Base-by-base conservation (phyloP, 1,140 invertebrate species). In the Listronotus bonariensis region DNA sequence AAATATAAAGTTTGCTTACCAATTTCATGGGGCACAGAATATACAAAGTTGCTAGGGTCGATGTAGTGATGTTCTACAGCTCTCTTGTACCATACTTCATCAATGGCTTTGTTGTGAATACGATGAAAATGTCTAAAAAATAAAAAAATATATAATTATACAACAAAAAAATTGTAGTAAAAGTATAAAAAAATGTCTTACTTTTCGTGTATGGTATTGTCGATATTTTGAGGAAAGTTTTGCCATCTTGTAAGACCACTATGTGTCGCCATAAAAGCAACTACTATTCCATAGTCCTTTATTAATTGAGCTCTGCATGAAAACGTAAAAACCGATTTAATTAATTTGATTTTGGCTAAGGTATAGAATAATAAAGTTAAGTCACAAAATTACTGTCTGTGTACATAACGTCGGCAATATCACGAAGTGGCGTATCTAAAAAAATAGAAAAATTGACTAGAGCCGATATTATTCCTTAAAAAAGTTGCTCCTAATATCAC, bases 41-140 rank as follows among this genome's bases (percentile, higher is more conserved):
- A 96, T 0, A 96, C 92, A 76, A 94, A 96, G 68, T 90, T 92
- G 3, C 90, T 86, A 0, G 87, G 85, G 52, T 92, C 86, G 26
- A 91, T 80, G 72, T 88, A 89, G 79, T 94, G 87, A 67, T 95
- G 92, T 69, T 97, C 94, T 0, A 97, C 93, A 0, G 95, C 95
- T 48, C 95, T 83, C 68, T 89, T 88, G 77, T 98, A 98, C 92
- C 94, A 97, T 7, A 93, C 84, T 77, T 97, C 94, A 76, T 97
- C 93, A 42, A 93, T 95, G 0, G 95, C 90, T 52, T 86, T 81
- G 6, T 87, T 89, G 77, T 92, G 87, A 43, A 85, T 79, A 63
- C 92, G 87, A 26, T 91, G 89, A 73, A 95, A 95, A 58, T 89
- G 87, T 10, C 87, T 89, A 51, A 55, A 55, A 54, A 31, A 41